Conservation (phyloP, 2,888 invertebrate species). For the Eugnorisma glareosa region DNA sequence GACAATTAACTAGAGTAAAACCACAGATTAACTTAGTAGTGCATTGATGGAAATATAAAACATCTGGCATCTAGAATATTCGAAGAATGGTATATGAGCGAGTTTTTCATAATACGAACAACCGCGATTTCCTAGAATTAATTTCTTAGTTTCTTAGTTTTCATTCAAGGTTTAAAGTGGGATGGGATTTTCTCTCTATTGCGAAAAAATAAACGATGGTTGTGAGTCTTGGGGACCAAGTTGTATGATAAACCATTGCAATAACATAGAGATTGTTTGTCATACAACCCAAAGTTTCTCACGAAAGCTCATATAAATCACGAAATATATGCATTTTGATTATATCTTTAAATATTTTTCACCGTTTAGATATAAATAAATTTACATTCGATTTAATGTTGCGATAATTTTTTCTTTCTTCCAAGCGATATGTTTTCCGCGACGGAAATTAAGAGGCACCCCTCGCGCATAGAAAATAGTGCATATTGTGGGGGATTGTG, state of each 20-base stretch:
- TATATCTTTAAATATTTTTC: slow-evolving; percentile 28
- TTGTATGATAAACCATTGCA: background rate
- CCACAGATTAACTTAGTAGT: background rate
- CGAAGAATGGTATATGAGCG: background rate
- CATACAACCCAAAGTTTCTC: background rate
- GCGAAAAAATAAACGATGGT: background rate
- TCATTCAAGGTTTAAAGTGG: too few species aligned
- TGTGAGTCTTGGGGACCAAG: background rate
- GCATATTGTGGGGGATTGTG: slow-evolving; percentile 37
- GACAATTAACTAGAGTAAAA: background rate
- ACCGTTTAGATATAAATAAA: slow-evolving; percentile 18
- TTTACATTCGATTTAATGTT: slow-evolving; percentile 47
- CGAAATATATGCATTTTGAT: slow-evolving; percentile 34
- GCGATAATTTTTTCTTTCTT: slow-evolving; percentile 61
- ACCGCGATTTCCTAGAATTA: background rate
- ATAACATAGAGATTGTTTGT: slow-evolving; percentile 5
- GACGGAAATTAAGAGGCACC: slow-evolving; percentile 75
- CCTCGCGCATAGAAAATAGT: slow-evolving; percentile 70
- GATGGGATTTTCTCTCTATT: background rate
- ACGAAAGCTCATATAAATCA: slow-evolving; percentile 10
- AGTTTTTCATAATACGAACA: background rate
- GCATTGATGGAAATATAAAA: background rate
- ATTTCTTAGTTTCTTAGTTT: background rate
- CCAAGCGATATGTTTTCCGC: slow-evolving; percentile 65
- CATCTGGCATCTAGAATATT: background rate